These are phyloP conservation scores for Bostrychus sinensis DNA, from an alignment of 2,113 vertebrate genomes.

Conservation along the genomic window DNA sequence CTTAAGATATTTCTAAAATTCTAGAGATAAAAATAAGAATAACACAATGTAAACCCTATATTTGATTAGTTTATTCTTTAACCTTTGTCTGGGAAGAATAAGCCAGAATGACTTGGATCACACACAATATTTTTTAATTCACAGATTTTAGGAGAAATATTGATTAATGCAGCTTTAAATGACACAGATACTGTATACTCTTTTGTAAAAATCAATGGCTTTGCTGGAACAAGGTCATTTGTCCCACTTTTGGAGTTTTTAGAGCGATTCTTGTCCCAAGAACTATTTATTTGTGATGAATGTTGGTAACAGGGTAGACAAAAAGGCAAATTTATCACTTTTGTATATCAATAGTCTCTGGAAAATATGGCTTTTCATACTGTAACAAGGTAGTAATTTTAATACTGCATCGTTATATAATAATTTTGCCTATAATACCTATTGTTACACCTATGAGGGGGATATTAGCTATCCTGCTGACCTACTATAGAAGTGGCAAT, in stretches of 20 bases:
- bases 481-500: constrained; percentile 40
- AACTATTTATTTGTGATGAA: constrained; percentile 11
- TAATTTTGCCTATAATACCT: background rate
- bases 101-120: background rate
- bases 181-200: constrained; percentile 14
- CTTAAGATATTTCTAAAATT: too few relatives aligned
- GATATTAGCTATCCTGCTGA: constrained; percentile 30
- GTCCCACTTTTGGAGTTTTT: constrained; percentile 18
- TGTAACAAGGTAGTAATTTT: background rate
- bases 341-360: constrained; percentile 9
- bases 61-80: too few relatives aligned
- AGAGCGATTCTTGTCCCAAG: constrained; percentile 13
- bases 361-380: constrained; percentile 45
- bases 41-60: too few relatives aligned
- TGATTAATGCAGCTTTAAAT: constrained; percentile 48
- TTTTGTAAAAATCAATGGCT: constrained; percentile 35
- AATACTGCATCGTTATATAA: background rate
- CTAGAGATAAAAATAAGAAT: too few relatives aligned
- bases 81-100: background rate
- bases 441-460: background rate
- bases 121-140: background rate
- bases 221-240: constrained; percentile 32
- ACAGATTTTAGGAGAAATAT: constrained; percentile 8
- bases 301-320: constrained; percentile 11
- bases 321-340: constrained; percentile 5